Evolutionary conservation across 2,113 vertebrate species (phyloP), one percentile per base, ranked within the genome.

Genomic region (Balaenoptera acutorostrata): DNA sequence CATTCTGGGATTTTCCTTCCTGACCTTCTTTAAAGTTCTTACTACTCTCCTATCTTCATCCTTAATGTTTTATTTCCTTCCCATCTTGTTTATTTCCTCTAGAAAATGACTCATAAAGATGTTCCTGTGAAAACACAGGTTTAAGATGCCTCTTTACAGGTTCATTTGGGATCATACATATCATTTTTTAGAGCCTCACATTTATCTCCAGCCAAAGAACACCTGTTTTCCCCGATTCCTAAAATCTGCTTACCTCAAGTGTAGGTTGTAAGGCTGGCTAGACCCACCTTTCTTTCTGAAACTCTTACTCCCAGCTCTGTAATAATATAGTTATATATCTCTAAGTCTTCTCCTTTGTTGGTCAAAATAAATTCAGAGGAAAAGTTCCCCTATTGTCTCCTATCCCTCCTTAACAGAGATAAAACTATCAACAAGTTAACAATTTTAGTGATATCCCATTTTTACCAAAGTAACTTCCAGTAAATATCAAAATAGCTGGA

Each of bases 301-400:
- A 96, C 25, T 59, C 33, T 64, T 44, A 94, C 83, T 96, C 75
- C 52, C 17, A 75, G 41, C 59, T 88, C 61, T 49, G 8, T 44
- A 68, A 49, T 49, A 59, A 95, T 59, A 7, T 61, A n/a, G 20
- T 57, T 57, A 69, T 9, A 63, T 39, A 78, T 80, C 39, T 74
- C 68, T 18, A 83, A 90, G 90, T 57, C 33, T 44, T 84, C 72
- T 88, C 52, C 31, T 87, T 83, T 74, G 5, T 86, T 71, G 18
- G 12, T 66, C 39, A 95, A 95, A 96, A 96, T 68, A 93, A 93
- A 96, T 88, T 93, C 69, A 59, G 44, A 87, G 31, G 15, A 77
- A 77, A 89, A 96, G 72, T 77, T 89, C 44, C 55, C 8, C 36
- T 75, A 31, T 0, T 89, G 23, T 69, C 59, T 74, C 49, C 41